These are phyloP conservation scores for Danio aesculapii DNA, from an alignment of 2,797 vertebrate genomes.

Conservation along the genomic window DNA sequence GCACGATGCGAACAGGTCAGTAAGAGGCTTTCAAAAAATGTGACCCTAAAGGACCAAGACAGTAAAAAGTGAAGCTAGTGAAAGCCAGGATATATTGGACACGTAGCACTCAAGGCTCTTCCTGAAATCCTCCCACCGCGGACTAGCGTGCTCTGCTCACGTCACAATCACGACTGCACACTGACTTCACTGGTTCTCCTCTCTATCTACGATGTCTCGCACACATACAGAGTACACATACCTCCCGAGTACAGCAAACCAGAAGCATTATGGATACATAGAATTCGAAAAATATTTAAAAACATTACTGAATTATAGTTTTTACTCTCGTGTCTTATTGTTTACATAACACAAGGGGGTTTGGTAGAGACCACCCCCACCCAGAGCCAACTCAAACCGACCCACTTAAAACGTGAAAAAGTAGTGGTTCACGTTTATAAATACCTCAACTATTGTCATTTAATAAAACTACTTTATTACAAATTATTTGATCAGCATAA, in stretches of 20 bases:
- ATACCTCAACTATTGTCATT: too few relatives aligned
- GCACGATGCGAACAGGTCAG: background rate
- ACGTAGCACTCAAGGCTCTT: conserved; percentile 76
- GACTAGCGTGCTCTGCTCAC: conserved; percentile 17
- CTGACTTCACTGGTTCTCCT: background rate
- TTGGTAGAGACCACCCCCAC: background rate
- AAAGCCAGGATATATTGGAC: conserved; percentile 82
- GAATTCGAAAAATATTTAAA: background rate
- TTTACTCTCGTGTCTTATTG: background rate
- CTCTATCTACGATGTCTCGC: background rate
- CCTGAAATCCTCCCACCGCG: conserved; percentile 41
- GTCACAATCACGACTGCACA: conserved; percentile 14
- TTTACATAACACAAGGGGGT: background rate
- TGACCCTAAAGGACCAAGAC: background rate
- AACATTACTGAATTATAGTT: background rate
- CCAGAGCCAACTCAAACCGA: background rate
- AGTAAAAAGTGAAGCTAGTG: conserved; percentile 70
- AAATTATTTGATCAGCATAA: too few relatives aligned
- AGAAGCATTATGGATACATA: background rate
- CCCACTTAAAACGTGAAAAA: background rate
- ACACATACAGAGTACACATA: too few relatives aligned
- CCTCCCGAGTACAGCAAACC: background rate
- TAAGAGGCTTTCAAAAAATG: background rate
- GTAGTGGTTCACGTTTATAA: too few relatives aligned
- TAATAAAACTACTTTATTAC: too few relatives aligned